These are phyloP conservation scores for Synanceia verrucosa DNA, from an alignment of 2,797 vertebrate genomes.

Conservation along the genomic window DNA sequence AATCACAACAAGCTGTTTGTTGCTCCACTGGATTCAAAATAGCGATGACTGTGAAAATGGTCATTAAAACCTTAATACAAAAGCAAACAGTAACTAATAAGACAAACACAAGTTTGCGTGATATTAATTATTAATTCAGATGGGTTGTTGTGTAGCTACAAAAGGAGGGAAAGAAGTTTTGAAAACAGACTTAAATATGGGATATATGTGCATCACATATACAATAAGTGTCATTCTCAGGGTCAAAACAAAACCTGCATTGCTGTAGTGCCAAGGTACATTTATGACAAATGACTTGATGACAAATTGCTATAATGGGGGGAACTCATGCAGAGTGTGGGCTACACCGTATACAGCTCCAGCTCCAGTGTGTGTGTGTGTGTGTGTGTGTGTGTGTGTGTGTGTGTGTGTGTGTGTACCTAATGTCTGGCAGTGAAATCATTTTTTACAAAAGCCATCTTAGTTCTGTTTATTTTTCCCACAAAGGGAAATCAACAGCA, in stretches of 20 bases:
- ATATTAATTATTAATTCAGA: conserved; percentile 35
- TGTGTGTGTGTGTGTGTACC: background rate
- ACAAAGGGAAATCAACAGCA: conserved; percentile 53
- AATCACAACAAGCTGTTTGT: conserved; percentile 10
- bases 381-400: background rate
- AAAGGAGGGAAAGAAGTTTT: conserved; percentile 33
- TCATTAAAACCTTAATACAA: conserved; percentile 19
- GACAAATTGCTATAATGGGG: conserved; percentile 73
- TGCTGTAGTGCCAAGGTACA: conserved; percentile 69
- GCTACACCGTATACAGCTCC: conserved; percentile 46
- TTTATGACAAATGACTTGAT: conserved; percentile 77
- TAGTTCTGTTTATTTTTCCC: conserved; percentile 38
- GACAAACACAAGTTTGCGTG: conserved; percentile 23
- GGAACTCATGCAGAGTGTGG: conserved; percentile 35
- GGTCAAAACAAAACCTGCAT: conserved; percentile 75
- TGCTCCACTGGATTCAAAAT: conserved; percentile 5
- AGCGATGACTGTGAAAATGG: conserved; percentile 10
- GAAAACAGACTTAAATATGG: conserved; percentile 77
- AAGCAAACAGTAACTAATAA: conserved; percentile 21
- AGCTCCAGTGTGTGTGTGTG: conserved; percentile 6
- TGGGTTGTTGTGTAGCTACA: background rate
- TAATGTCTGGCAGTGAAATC: conserved; percentile 21
- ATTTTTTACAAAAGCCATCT: conserved; percentile 30
- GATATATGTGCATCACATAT: conserved; percentile 65
- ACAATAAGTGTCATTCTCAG: conserved; percentile 78